A percentile compares a stretch with the other conserved stretches of the same genome.
Evolutionary conservation across 2,888 invertebrate species (phyloP).

Genomic region (Muschampia plurimacula): DNA sequence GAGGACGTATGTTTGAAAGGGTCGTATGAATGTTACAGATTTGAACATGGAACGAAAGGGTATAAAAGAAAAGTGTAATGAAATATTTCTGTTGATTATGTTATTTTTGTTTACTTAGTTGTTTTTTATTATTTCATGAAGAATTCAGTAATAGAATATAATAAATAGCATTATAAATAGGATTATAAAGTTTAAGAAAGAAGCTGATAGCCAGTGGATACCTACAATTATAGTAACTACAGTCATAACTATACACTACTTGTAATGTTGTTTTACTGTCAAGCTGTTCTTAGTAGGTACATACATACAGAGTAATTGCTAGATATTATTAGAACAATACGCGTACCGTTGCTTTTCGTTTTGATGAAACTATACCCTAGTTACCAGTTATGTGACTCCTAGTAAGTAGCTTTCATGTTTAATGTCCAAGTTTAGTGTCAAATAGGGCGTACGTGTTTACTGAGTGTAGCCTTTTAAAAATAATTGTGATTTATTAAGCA

Average conservation of each 20-base stretch:
- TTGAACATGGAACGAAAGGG: slow-evolving; percentile 13
- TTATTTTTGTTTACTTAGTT: too few species aligned
- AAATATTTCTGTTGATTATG: neutral
- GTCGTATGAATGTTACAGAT: slow-evolving; percentile 21
- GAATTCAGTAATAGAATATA: too few species aligned
- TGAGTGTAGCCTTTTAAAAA: neutral
- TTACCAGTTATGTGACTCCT: neutral
- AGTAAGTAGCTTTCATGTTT: slow-evolving; percentile 6
- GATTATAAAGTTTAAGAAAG: too few species aligned
- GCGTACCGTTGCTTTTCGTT: neutral
- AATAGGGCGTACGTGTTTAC: neutral
- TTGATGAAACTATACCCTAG: slow-evolving; percentile 3
- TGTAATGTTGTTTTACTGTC: neutral
- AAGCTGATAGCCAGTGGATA: too few species aligned
- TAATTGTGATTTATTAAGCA: neutral
- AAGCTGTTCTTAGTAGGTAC: neutral
- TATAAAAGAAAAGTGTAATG: neutral
- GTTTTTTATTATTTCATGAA: too few species aligned
- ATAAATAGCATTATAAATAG: too few species aligned
- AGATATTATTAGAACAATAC: neutral
- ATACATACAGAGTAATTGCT: too few species aligned
- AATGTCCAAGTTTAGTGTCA: neutral
- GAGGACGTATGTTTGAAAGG: slow-evolving; percentile 22
- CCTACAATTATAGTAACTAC: neutral
- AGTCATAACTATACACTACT: neutral